Conservation (phyloP, 2,797 vertebrate genomes). For the Distichodus sexfasciatus region DNA sequence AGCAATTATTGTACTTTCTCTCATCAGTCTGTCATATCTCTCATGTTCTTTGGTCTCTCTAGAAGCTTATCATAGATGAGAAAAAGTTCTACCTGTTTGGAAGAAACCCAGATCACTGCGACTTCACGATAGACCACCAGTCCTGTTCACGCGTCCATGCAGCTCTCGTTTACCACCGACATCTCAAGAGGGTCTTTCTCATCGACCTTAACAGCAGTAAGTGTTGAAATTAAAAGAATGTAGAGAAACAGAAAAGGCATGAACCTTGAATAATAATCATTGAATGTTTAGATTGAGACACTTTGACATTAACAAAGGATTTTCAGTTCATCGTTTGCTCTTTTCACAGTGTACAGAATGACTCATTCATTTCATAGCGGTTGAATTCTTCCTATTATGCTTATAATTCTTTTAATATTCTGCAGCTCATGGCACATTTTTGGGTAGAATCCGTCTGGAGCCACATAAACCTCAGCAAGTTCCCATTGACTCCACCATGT, state of each 20-base stretch:
- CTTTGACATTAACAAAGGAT: background rate
- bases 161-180: slow-evolving; percentile 86
- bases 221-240: slow-evolving; percentile 51
- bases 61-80: slow-evolving; percentile 90
- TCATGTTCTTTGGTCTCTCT: slow-evolving; percentile 47
- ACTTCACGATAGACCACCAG: slow-evolving; percentile 89
- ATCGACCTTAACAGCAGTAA: slow-evolving; percentile 91
- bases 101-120: slow-evolving; percentile 86
- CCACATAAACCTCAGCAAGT: slow-evolving; percentile 89
- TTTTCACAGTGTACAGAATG: too few relatives aligned
- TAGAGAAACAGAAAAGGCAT: background rate
- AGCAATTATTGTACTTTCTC: too few relatives aligned
- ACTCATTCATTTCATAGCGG: too few relatives aligned
- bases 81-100: slow-evolving; percentile 91
- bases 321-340: too few relatives aligned
- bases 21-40: too few relatives aligned
- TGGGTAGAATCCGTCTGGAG: slow-evolving; percentile 85
- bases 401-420: background rate
- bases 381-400: too few relatives aligned
- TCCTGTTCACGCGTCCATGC: slow-evolving; percentile 87
- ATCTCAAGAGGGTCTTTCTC: slow-evolving; percentile 87
- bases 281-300: background rate
- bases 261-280: background rate
- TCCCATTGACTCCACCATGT: slow-evolving; percentile 86
- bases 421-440: slow-evolving; percentile 82